These are phyloP conservation scores for Galeopterus variegatus DNA, from an alignment of 2,113 vertebrate species.

Conservation along the genomic window DNA sequence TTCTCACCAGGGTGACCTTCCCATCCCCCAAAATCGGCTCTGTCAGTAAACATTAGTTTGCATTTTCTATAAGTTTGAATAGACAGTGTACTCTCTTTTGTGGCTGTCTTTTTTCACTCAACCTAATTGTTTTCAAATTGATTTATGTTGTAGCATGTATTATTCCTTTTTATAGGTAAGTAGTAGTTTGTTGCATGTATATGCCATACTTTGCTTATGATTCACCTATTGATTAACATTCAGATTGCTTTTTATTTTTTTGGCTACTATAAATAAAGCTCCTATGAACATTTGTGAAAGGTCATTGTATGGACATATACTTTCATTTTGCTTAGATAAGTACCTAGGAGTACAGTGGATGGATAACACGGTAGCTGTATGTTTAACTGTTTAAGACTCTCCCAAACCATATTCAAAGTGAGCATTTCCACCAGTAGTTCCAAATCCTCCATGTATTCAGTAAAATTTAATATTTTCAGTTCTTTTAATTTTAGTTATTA, in stretches of 20 bases:
- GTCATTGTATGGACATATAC: neutral
- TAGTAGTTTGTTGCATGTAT: neutral
- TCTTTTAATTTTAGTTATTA: neutral
- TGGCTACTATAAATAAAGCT: neutral
- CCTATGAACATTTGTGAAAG: neutral
- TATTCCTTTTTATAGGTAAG: neutral
- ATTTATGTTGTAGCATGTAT: neutral
- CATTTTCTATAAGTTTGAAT: neutral
- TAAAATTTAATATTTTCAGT: neutral
- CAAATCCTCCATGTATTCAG: neutral
- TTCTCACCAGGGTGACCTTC: accelerated
- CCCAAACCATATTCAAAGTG: neutral
- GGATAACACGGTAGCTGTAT: neutral
- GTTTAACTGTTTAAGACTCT: neutral
- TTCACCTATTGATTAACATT: neutral
- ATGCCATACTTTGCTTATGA: neutral
- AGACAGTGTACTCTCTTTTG: neutral
- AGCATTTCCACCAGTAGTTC: neutral
- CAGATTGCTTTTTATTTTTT: neutral
- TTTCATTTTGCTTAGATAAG: neutral
- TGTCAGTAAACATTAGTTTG: neutral
- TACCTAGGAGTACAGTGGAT: neutral
- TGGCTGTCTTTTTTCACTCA: neutral
- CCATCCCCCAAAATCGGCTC: neutral
- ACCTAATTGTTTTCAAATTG: neutral